Base-by-base conservation (phyloP, 2,888 invertebrate genomes). In the Thymelicus lineola region DNA sequence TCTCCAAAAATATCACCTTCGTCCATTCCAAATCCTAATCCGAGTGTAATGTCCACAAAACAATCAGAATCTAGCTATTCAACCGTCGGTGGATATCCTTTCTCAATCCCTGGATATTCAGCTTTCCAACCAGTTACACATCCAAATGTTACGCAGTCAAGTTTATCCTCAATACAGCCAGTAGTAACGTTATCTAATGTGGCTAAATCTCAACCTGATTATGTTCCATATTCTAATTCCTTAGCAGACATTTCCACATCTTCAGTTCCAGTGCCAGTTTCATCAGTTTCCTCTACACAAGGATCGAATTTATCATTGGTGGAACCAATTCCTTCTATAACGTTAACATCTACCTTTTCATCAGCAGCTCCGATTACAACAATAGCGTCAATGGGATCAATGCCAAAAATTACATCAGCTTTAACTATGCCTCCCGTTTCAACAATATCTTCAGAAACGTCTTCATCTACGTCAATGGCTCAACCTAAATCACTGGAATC, bases 1-100 rank as follows among this genome's bases (percentile, higher is more conserved):
- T 88, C 90, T 1, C 87, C 90, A 28, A 93, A 89, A 78, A 94
- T 94, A 72, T 91, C 94, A 0, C 94, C 93, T 5, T 94, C 94
- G 0, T 94, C 94, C 0, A 93, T 93, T 58, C 92, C 94, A 0
- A 94, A 90, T 66, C 93, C 94, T 1, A 94, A 83, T 70, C 93
- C 94, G 0, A 93, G 91, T 60, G 86, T 89, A 0, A 86, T 87
- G 9, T 84, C 88, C 0, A 87, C 85, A 1, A 90, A 88, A 71
- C 88, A 80, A 64, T 77, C 82, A n/a, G 91, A 91, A 62, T 71
- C 85, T 55, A 86, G 86, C 0, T 91, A 86, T 66, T 86, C 90
- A 0, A 88, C 82, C 71, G 92, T 89, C 69, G 88, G 89, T 0
- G 85, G 90, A 4, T 93, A 88, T 66, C 79, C 93, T 6, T 92